Conservation (phyloP, 2,797 vertebrate species). For the Sternarchorhynchus goeldii region DNA sequence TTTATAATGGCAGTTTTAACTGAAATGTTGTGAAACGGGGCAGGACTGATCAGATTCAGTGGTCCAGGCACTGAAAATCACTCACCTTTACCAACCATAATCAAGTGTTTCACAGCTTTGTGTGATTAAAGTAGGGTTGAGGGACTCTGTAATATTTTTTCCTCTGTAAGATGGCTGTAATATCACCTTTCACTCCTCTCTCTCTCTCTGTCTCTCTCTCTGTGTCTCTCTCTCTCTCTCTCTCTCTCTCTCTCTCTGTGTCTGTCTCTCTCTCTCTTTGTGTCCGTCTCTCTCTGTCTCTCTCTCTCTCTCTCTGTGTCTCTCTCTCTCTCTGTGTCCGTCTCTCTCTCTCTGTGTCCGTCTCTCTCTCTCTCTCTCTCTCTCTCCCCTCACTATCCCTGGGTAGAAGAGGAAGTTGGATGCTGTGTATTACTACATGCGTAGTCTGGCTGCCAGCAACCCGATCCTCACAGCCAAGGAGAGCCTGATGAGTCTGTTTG, state of each 20-base stretch:
- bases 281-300: neutral
- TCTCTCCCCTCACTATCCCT: slow-evolving; percentile 20
- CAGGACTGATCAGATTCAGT: too few species aligned
- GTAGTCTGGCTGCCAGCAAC: slow-evolving; percentile 97
- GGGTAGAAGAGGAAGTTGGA: slow-evolving; percentile 95
- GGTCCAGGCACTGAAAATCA: too few species aligned
- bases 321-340: slow-evolving; percentile 1
- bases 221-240: neutral
- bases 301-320: neutral
- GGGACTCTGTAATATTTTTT: too few species aligned
- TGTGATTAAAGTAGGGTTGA: too few species aligned
- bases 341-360: neutral
- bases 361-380: neutral
- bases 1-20: too few species aligned
- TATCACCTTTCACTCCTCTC: neutral
- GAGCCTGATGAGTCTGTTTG: slow-evolving; percentile 97
- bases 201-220: too few species aligned
- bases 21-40: too few species aligned
- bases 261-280: slow-evolving; percentile 1
- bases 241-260: neutral
- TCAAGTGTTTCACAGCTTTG: too few species aligned
- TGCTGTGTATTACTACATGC: slow-evolving; percentile 99
- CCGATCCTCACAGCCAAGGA: slow-evolving; percentile 98
- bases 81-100: too few species aligned
- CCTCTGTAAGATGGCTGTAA: neutral